A percentile compares a stretch with the other conserved stretches of the same genome.
Evolutionary conservation across 2,888 invertebrate genomes (phyloP).

Genomic region (Aphidoletes aphidimyza): DNA sequence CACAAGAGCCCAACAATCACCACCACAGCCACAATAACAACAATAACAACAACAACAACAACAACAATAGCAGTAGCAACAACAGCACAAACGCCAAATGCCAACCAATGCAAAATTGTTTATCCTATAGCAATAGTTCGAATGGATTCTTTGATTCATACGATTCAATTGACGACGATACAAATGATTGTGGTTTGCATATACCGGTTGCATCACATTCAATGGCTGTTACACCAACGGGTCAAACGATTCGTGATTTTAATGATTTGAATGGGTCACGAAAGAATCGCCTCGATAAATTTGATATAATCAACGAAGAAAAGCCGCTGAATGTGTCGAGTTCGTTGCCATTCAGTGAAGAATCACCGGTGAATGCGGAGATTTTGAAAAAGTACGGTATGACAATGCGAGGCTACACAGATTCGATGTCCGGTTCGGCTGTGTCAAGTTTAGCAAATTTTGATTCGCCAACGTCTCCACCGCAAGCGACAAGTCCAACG

Average conservation of each 20-base stretch:
- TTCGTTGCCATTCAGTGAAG: constrained; percentile 57
- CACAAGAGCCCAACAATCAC: neutral
- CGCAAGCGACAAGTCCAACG: constrained; percentile 83
- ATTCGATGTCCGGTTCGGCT: constrained; percentile 72
- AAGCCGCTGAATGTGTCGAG: neutral
- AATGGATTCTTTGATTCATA: constrained; percentile 62
- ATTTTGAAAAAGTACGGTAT: constrained; percentile 61
- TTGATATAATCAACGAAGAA: neutral
- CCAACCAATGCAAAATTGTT: constrained; percentile 4
- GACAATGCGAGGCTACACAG: constrained; percentile 64
- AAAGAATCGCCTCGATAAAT: neutral
- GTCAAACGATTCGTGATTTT: neutral
- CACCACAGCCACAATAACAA: neutral
- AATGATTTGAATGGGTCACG: constrained; percentile 29
- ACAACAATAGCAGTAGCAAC: neutral
- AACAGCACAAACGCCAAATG: constrained; percentile 42
- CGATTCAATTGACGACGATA: constrained; percentile 61
- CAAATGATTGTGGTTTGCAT: constrained; percentile 55
- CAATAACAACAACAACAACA: neutral
- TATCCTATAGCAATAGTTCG: constrained; percentile 60
- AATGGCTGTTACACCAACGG: neutral
- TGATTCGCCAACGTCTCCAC: constrained; percentile 79
- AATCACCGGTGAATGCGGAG: constrained; percentile 60
- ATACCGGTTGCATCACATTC: constrained; percentile 7
- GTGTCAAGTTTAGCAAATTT: constrained; percentile 76